Conservation (phyloP, 2,888 invertebrate species). For the Acrocyrtus sp. region DNA sequence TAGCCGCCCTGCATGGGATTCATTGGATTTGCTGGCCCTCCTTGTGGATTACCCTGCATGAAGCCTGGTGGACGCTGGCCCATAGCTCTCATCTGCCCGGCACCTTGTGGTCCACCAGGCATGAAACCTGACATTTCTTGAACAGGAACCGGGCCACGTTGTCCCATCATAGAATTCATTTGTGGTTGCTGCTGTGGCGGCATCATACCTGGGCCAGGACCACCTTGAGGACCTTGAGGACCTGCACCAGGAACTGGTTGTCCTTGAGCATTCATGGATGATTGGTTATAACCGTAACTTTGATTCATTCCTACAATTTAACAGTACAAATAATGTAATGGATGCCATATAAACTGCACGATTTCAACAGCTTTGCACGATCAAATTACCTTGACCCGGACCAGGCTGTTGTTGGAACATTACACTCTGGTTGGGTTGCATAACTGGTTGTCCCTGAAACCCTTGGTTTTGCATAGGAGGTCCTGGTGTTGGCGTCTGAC, state of each 20-base stretch:
- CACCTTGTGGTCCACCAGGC: slow-evolving; percentile 42
- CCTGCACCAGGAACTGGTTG: slow-evolving; percentile 47
- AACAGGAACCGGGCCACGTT: slow-evolving; percentile 66
- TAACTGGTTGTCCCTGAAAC: slow-evolving; percentile 54
- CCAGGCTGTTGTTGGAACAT: slow-evolving; percentile 69
- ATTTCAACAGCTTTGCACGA: no score
- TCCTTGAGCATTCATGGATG: slow-evolving; percentile 39
- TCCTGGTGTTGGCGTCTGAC: slow-evolving; percentile 47
- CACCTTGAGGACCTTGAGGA: slow-evolving; percentile 36
- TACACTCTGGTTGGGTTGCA: slow-evolving; percentile 66
- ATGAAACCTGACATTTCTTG: slow-evolving; percentile 55
- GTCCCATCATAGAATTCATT: slow-evolving; percentile 70
- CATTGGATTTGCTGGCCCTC: slow-evolving; percentile 44
- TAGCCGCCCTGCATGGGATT: slow-evolving; percentile 51
- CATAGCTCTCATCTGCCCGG: slow-evolving; percentile 50
- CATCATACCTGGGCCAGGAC: slow-evolving; percentile 49
- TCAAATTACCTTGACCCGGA: slow-evolving; percentile 63
- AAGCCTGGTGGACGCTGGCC: slow-evolving; percentile 52
- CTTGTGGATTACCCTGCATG: slow-evolving; percentile 58
- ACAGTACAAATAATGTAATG: background rate
- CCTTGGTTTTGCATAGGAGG: slow-evolving; percentile 55
- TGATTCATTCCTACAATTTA: slow-evolving; percentile 70
- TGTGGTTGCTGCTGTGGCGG: slow-evolving; percentile 68
- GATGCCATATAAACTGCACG: no score
- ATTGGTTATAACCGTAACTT: slow-evolving; percentile 69